Base-by-base conservation (phyloP, 2,113 vertebrate genomes). In the Tetrao urogallus region DNA sequence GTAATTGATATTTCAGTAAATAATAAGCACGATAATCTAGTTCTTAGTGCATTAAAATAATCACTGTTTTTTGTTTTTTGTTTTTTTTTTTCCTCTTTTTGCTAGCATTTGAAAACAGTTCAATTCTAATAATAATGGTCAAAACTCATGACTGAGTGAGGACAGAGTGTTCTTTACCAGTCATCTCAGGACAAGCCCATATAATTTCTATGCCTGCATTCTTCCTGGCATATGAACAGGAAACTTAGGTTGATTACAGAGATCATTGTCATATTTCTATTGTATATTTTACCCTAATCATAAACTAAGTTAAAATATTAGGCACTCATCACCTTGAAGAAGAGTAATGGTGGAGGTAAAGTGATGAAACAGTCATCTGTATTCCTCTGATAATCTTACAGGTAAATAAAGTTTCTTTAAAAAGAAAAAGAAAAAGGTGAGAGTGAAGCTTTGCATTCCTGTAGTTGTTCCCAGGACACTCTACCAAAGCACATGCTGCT, bases 341-440 rank as follows among this genome's bases (percentile, higher is more conserved):
- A 95, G 72, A 86, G 24, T 58, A 34, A 70, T 61, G 72, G 42
- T 88, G 30, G 34, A 88, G 40, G 45, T 19, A 69, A 77, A 84
- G 69, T 86, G 82, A 77, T 74, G 42, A n/a, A 75, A 69, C 17
- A 77, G 40, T 69, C 6, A 38, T 67, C 85, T 77, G 30, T 74
- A 73, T 93, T 92, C 80, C 61, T 80, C 42, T 60, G 80, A 92
- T 82, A 91, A 79, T 89, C 86, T 94, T 61, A 85, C 48, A 88
- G 67, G 85, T 92, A 97, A 95, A 92, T 66, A 94, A 89, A 92
- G 58, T 86, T 91, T 11, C 43, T 87, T 66, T 43, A 72, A 83
- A 82, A 85, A 7, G 58, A 56, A 58, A 19, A 70, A 19, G 64
- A 83, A 93, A 86, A 82, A 58, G 9, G 47, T 16, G 24, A 73